phyloP scores from a whole-genome alignment of 2,797 vertebrate genomes.

The Discoglossus pictus region DNA sequence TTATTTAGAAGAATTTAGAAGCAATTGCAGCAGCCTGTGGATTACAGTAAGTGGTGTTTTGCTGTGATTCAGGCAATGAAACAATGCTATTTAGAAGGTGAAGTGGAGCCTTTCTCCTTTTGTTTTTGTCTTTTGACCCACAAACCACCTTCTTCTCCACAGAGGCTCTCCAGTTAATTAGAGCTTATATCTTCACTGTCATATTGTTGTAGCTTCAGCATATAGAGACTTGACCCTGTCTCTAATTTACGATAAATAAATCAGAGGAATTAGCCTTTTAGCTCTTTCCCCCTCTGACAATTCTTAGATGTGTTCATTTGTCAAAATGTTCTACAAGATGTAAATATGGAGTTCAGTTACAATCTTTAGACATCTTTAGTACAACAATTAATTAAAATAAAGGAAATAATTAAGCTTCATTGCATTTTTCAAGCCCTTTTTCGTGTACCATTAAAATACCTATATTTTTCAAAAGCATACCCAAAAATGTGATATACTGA shows the following conservation, averaged over 20 bases:
- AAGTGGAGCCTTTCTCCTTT: neutral
- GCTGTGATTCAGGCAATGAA: slow-evolving; percentile 4
- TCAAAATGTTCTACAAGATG: neutral
- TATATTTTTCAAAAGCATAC: no score
- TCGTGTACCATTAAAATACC: no score
- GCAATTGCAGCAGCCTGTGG: neutral
- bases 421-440: no score
- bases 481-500: no score
- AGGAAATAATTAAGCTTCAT: no score
- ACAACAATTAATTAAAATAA: no score
- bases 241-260: slow-evolving; percentile 25
- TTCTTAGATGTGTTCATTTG: slow-evolving; percentile 14
- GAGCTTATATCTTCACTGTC: slow-evolving; percentile 12
- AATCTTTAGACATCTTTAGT: no score
- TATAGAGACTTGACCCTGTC: slow-evolving; percentile 40
- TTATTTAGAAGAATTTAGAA: neutral
- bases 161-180: slow-evolving; percentile 41
- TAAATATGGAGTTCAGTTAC: no score
- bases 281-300: neutral
- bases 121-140: slow-evolving; percentile 28
- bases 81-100: slow-evolving; percentile 1
- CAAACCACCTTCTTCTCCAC: slow-evolving; percentile 30
- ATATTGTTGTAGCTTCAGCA: slow-evolving; percentile 33
- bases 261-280: slow-evolving; percentile 30
- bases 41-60: neutral